Evolutionary conservation across 2,888 invertebrate species (phyloP).

Genomic region (Cosmopolites sordidus): DNA sequence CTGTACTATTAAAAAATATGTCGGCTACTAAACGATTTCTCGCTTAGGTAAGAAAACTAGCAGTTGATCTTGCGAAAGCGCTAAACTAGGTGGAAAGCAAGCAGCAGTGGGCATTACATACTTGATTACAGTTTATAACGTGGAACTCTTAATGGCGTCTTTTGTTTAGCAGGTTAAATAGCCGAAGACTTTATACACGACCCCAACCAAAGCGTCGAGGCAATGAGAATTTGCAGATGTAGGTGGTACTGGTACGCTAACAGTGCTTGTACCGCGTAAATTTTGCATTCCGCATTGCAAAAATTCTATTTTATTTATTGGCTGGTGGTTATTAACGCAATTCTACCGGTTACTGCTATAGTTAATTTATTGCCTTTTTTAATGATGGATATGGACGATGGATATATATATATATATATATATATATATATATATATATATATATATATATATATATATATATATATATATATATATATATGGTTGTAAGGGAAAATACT

Average conservation of each 20-base stretch:
- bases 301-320: conserved; percentile 23
- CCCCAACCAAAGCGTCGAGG: conserved; percentile 40
- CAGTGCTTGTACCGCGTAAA: conserved; percentile 27
- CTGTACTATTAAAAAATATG: conserved; percentile 1
- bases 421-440: no score
- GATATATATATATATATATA: no score
- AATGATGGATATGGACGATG: no score
- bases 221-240: conserved; percentile 25
- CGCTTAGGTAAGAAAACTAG: background rate
- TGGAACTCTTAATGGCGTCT: conserved; percentile 44
- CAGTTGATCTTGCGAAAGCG: background rate
- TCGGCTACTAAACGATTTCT: background rate
- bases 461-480: no score
- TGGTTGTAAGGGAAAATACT: no score
- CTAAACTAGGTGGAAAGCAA: conserved; percentile 4
- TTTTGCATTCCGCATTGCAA: conserved; percentile 24
- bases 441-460: no score
- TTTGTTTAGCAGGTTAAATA: conserved; percentile 46
- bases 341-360: background rate
- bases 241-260: conserved; percentile 23
- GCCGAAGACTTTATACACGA: conserved; percentile 43
- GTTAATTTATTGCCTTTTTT: conserved; percentile 9
- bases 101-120: conserved; percentile 33
- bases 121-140: conserved; percentile 44
- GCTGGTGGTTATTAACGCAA: conserved; percentile 3